Evolutionary conservation across 2,888 invertebrate species (phyloP).

Genomic region (Nemurella pictetii): DNA sequence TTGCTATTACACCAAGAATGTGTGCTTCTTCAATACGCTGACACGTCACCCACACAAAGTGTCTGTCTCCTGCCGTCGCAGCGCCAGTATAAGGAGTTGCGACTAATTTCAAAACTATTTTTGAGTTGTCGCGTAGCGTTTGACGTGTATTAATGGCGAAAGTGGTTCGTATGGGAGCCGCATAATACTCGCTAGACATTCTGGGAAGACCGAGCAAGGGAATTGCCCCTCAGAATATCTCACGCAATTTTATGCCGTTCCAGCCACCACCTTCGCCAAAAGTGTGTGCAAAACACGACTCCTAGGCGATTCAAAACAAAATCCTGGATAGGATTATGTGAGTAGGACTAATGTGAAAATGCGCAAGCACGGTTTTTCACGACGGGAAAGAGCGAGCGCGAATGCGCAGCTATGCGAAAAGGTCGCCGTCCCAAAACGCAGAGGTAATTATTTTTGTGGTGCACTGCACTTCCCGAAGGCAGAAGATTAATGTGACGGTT

Average conservation of each 20-base stretch:
- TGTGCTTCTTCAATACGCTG: neutral
- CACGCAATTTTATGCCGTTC: neutral
- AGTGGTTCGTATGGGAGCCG: neutral
- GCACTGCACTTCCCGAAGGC: neutral
- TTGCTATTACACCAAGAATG: neutral
- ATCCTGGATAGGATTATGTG: neutral
- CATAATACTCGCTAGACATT: neutral
- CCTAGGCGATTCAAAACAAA: neutral
- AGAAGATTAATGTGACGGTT: neutral
- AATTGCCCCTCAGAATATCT: neutral
- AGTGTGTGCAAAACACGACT: neutral
- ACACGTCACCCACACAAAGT: neutral
- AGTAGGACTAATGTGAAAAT: neutral
- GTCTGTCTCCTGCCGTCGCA: neutral
- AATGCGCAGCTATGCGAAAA: neutral
- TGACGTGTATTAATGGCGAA: constrained; percentile 6
- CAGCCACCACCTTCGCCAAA: neutral
- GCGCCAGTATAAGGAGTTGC: neutral
- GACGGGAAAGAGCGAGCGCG: neutral
- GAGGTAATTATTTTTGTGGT: neutral
- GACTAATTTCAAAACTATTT: constrained; percentile 9
- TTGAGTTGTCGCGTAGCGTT: neutral
- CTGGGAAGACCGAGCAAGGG: neutral
- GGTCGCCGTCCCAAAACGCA: neutral
- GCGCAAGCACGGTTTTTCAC: neutral